Evolutionary conservation across 2,113 vertebrate species (phyloP).

Genomic region (Leptobrachium ailaonicum): DNA sequence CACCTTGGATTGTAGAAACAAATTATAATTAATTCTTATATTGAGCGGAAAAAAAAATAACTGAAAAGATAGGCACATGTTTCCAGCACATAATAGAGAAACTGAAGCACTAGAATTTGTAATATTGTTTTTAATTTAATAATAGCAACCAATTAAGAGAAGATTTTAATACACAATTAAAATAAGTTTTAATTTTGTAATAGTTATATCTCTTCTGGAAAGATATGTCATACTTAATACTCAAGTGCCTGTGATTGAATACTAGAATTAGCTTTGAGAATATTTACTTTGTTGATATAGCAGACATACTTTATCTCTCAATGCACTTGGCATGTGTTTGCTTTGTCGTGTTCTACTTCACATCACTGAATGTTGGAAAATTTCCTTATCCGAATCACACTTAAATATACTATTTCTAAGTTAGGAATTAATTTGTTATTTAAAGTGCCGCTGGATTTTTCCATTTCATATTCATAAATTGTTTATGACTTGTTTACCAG

Average conservation of each 20-base stretch:
- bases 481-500: slow-evolving; percentile 31
- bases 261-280: slow-evolving; percentile 21
- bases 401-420: slow-evolving; percentile 10
- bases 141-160: background rate
- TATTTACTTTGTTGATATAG: slow-evolving; percentile 37
- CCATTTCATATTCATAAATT: background rate
- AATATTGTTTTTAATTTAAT: background rate
- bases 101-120: background rate
- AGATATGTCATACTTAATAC: background rate
- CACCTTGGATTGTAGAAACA: no score
- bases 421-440: slow-evolving; percentile 20
- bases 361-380: background rate
- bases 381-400: slow-evolving; percentile 23
- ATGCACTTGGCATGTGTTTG: slow-evolving; percentile 20
- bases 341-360: slow-evolving; percentile 12
- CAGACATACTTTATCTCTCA: slow-evolving; percentile 10
- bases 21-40: no score
- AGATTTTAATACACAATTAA: background rate
- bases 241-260: background rate
- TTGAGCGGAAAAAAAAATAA: no score
- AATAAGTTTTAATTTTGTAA: slow-evolving; percentile 13
- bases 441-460: background rate
- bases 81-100: no score
- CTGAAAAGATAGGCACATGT: no score
- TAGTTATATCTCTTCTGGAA: background rate